Base-by-base conservation (phyloP, 1,140 invertebrate species). In the Drosophila pallidifrons region DNA sequence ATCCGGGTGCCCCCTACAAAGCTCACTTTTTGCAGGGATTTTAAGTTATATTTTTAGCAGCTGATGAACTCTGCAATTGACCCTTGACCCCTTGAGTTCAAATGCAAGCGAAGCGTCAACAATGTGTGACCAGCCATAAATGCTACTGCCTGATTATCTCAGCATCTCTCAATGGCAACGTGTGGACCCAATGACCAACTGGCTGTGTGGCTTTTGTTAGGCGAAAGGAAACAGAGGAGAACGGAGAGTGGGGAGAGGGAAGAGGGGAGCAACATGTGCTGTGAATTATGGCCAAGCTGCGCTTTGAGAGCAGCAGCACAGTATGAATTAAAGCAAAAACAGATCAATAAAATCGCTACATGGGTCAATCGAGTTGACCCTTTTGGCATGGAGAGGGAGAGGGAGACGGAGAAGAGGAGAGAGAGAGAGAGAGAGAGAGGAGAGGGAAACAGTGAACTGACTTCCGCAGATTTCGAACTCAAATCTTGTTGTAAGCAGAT, bases 1-100 rank as follows among this genome's bases (percentile, higher is more conserved):
- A 96, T 96, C 96, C 96, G 96, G 96, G 96, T 97, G 96, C 95
- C 96, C 96, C 96, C 96, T 97, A 7, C 3, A 52, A 51, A 57
- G 7, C 6, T 3, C 28, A 11, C 6, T 60, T 70, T 85, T 85
- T 67, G 6, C 11, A 41, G 3, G 5, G 5, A 20, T 57, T 52
- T 38, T 3, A 11, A 49, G 59, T 73, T 54, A 25, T 32, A 38
- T 59, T 13, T 35, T 58, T 68, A 35, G 8, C 45, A 38, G 35
- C 35, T 38, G 35, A 10, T 10, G 35, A 38, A 8, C 35, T 38
- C 35, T 38, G 35, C 35, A 10, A 47, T 51, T 75, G 75, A 69
- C 58, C 82, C 6, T 25, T 3, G 32, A 47, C 46, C 32, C 46
- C 15, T 11, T 13, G 11, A 28, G 38, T 15, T 20, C 15, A 13